Evolutionary conservation across 2,797 vertebrate genomes (phyloP), one percentile per base, ranked within the genome.

Genomic region (Botia kubotai): DNA sequence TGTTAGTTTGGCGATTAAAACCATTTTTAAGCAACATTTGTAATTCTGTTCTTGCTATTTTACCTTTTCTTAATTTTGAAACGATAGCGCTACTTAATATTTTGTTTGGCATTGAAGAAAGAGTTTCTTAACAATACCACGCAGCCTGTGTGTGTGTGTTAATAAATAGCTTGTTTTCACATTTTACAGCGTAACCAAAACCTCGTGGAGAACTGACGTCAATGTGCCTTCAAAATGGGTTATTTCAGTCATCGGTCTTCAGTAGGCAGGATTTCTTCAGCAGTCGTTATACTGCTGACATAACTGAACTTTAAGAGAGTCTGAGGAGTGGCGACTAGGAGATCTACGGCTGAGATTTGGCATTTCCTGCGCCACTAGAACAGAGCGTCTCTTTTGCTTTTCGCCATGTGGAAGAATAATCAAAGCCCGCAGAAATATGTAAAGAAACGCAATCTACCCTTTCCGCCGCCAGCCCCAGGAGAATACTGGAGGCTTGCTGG

Each of bases 301-400:
- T 8, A 43, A 50, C 16, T 79, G 26, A 65, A 43, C 39, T 48
- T 50, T 19, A 23, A 60, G 75, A 33, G 36, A 77, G 65, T 26
- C 26, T 3, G 52, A 58, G 52, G 52, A 36, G 57, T 66, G 63
- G 48, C 81, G 36, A 33, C 43, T 80, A 68, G 84, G 29, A 75
- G 63, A 85, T 63, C 74, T 72, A 60, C 65, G 79, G 69, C 81
- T 19, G 39, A 79, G 69, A 77, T 79, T 66, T 79, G 78, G 84
- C 66, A 84, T 86, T 87, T 86, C 86, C 86, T 84, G 75, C 77
- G 79, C 81, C 76, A 80, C 67, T 79, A 63, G 71, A 82, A 81
- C 79, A 81, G 69, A 81, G 62, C 3, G 67, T 75, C 62, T 75
- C 63, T 68, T 36, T 84, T 26, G 60, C 69, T 57, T 72, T 81